Evolutionary conservation across 2,888 invertebrate genomes (phyloP).

Genomic region (Lithosia quadra): DNA sequence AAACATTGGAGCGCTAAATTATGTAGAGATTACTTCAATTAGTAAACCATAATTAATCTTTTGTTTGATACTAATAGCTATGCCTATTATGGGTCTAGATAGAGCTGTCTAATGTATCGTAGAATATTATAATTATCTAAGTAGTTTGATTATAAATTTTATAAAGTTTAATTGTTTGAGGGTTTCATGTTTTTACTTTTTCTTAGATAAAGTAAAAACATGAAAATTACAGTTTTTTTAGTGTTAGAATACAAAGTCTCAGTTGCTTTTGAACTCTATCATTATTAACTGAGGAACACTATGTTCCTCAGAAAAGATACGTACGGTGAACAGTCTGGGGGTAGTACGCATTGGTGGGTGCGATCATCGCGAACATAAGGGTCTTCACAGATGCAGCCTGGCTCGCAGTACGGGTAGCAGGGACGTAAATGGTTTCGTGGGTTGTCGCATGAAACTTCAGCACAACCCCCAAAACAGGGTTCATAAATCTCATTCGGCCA

Average conservation of each 20-base stretch:
- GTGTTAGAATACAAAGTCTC: too few relatives aligned
- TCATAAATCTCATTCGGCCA: constrained; percentile 82
- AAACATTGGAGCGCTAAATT: background rate
- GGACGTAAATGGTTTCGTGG: constrained; percentile 81
- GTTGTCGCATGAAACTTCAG: constrained; percentile 82
- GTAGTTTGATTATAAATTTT: background rate
- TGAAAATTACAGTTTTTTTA: too few relatives aligned
- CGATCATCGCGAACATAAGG: constrained; percentile 81
- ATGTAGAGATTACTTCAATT: too few relatives aligned
- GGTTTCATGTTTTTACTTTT: too few relatives aligned
- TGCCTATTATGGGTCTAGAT: background rate
- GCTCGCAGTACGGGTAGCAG: constrained; percentile 84
- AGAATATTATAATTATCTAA: background rate
- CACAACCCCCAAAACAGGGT: constrained; percentile 81
- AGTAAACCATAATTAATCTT: background rate
- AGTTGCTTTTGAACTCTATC: too few relatives aligned
- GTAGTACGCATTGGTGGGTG: constrained; percentile 80
- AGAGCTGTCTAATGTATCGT: background rate
- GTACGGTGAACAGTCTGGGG: constrained; percentile 81
- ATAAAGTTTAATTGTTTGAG: background rate
- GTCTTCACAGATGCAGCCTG: constrained; percentile 80
- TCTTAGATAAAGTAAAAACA: too few relatives aligned
- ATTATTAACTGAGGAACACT: too few relatives aligned
- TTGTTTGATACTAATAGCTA: background rate
- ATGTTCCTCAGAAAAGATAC: constrained; percentile 44